phyloP scores from a whole-genome alignment of 2,888 invertebrate genomes.

The Gortyna flavago region DNA sequence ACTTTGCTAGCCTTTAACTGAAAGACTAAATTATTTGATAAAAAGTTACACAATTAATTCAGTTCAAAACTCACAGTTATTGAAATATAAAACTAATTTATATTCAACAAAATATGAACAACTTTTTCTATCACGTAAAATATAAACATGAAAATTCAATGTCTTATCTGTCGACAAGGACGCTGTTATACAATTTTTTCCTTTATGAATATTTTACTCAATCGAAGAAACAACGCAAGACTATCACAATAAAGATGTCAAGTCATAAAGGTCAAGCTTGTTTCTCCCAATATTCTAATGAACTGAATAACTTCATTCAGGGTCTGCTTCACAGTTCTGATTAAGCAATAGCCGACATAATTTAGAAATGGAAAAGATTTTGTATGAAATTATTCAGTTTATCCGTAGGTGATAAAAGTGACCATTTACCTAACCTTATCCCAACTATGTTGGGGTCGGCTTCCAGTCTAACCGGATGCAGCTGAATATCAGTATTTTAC shows the following conservation, averaged over 20 bases:
- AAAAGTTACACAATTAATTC: conserved; percentile 3
- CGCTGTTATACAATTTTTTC: conserved; percentile 5
- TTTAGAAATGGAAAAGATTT: background rate
- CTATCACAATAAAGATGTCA: background rate
- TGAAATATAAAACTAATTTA: background rate
- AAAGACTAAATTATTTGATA: background rate
- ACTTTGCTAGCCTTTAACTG: background rate
- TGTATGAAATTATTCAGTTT: background rate
- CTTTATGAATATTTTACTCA: conserved; percentile 34
- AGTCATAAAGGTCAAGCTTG: conserved; percentile 17
- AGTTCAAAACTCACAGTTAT: background rate
- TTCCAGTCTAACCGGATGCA: background rate
- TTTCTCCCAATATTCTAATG: background rate
- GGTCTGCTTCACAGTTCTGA: background rate
- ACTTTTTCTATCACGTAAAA: conserved; percentile 16
- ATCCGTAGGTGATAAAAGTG: background rate
- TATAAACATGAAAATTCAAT: conserved; percentile 11
- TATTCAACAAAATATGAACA: conserved; percentile 7
- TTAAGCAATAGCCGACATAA: background rate
- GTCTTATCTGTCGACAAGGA: conserved; percentile 1
- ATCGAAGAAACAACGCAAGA: conserved; percentile 7
- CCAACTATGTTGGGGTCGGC: background rate
- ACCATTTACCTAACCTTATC: background rate
- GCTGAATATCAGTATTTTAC: background rate
- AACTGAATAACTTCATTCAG: background rate